These are phyloP conservation scores for Selenia dentaria DNA, from an alignment of 2,888 invertebrate species.

Conservation along the genomic window DNA sequence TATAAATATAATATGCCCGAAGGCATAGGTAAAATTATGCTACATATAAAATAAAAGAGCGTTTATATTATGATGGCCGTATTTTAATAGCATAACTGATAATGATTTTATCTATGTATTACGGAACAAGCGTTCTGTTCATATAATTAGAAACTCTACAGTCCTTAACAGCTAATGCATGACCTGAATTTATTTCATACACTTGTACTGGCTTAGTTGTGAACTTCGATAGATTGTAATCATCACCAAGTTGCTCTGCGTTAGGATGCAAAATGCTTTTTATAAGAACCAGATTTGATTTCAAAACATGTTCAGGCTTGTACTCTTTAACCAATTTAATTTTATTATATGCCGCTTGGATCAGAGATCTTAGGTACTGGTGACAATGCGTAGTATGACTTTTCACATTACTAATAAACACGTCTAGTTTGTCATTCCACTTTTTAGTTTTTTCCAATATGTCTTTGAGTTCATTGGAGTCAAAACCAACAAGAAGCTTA, in stretches of 20 bases:
- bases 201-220: conserved; percentile 38
- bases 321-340: conserved; percentile 41
- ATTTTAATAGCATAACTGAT: too few relatives aligned
- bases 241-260: conserved; percentile 30
- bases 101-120: too few relatives aligned
- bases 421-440: conserved; percentile 44
- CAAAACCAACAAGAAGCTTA: conserved; percentile 40
- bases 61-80: too few relatives aligned
- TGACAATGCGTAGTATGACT: conserved; percentile 36
- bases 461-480: conserved; percentile 34
- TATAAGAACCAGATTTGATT: conserved; percentile 46
- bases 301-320: conserved; percentile 38
- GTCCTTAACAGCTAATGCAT: conserved; percentile 37
- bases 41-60: too few relatives aligned
- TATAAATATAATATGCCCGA: too few relatives aligned
- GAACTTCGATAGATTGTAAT: conserved; percentile 47
- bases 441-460: conserved; percentile 33
- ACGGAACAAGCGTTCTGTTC: too few relatives aligned
- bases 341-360: conserved; percentile 43
- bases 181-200: conserved; percentile 39
- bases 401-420: conserved; percentile 36
- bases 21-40: too few relatives aligned
- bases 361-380: conserved; percentile 42
- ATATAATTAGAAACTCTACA: conserved; percentile 37
- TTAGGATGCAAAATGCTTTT: conserved; percentile 42